These are phyloP conservation scores for Hydrozoanthus gracilis DNA, from an alignment of 92 coral and sea anemone species.

Conservation along the genomic window DNA sequence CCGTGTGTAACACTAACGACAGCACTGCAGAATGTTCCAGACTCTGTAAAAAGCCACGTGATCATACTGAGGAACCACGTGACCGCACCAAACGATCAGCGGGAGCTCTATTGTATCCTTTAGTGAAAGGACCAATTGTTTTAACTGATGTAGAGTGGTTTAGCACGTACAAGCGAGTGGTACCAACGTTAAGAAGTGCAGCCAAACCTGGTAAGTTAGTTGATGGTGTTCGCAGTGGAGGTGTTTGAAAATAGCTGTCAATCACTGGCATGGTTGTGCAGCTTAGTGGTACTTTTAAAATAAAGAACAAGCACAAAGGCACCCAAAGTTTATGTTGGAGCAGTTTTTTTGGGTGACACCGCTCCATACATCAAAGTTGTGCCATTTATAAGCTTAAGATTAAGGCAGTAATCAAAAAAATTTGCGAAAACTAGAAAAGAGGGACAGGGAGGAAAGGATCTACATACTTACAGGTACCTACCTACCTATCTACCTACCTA, in stretches of 20 bases:
- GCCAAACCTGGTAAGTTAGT: neutral
- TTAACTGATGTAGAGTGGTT: neutral
- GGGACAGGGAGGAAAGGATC: no score
- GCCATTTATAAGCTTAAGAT: no score
- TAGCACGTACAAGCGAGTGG: neutral
- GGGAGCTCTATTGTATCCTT: neutral
- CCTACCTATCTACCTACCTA: no score
- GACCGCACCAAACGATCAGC: slow-evolving; percentile 36
- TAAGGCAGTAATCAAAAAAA: no score
- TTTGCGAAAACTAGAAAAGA: no score
- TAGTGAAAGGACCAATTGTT: slow-evolving; percentile 41
- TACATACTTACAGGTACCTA: no score
- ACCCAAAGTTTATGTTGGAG: no score
- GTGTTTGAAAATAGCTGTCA: neutral
- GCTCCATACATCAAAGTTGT: no score
- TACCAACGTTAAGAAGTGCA: neutral
- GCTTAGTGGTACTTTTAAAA: neutral
- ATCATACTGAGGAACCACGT: neutral
- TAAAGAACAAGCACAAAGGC: neutral
- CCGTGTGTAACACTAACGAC: slow-evolving; percentile 21
- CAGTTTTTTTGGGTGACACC: no score
- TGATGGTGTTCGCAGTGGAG: neutral
- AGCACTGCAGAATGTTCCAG: slow-evolving; percentile 23
- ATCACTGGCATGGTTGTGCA: neutral
- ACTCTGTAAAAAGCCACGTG: neutral